phyloP scores from a whole-genome alignment of 37 sponge, comb jelly and placozoan genomes.

The Diacarnus erythraeanus region DNA sequence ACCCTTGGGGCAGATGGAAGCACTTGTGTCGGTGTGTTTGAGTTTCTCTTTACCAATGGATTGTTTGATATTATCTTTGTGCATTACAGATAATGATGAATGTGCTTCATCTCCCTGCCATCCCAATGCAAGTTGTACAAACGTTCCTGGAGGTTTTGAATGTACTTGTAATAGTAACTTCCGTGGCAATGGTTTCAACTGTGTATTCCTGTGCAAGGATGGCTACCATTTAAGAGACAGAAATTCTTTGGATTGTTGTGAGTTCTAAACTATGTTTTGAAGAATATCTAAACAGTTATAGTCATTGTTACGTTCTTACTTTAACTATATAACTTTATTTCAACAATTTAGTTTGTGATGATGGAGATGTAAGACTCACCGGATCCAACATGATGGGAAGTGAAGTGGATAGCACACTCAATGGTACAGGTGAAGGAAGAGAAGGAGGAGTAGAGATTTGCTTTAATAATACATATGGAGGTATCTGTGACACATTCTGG shows the following conservation, averaged over 20 bases:
- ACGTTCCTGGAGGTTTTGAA: slow-evolving; percentile 21
- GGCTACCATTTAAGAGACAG: background rate
- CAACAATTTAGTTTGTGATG: slow-evolving; percentile 2
- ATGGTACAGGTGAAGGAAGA: background rate
- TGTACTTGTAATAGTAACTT: slow-evolving; percentile 30
- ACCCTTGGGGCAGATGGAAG: slow-evolving; percentile 4
- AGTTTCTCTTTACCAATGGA: background rate
- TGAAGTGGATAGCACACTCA: background rate
- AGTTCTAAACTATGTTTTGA: background rate
- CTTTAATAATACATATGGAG: slow-evolving; percentile 38
- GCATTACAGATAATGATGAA: slow-evolving; percentile 38
- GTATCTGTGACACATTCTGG: slow-evolving; percentile 42
- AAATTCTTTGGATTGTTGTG: background rate
- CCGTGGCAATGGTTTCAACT: slow-evolving; percentile 21
- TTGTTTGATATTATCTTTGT: background rate
- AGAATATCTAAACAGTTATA: too few species aligned
- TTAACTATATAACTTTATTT: background rate
- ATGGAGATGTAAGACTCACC: slow-evolving; percentile 11
- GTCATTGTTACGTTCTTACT: too few species aligned
- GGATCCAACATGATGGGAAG: background rate
- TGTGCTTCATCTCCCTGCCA: slow-evolving; percentile 21
- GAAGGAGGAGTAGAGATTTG: slow-evolving; percentile 38
- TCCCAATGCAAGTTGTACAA: slow-evolving; percentile 19
- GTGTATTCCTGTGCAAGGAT: background rate
- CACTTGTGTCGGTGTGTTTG: slow-evolving; percentile 5